Conservation (phyloP, 1,140 invertebrate genomes). For the Macrobrachium nipponense region DNA sequence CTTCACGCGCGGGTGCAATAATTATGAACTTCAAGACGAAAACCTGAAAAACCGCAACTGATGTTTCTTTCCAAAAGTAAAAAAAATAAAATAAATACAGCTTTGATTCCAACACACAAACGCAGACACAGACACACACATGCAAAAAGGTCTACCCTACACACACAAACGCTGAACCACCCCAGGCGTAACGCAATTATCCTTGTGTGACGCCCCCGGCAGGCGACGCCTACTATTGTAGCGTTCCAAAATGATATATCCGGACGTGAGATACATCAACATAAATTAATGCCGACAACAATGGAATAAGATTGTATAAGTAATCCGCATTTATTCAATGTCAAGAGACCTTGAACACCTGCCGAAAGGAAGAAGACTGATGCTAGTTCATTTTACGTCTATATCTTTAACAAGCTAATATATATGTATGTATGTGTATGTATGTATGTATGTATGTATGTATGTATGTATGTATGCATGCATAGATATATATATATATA, state of each 20-base stretch:
- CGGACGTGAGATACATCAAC: too few species aligned
- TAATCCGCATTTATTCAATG: too few species aligned
- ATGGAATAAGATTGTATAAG: too few species aligned
- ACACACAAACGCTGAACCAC: neutral
- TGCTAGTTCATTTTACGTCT: too few species aligned
- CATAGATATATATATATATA: slow-evolving; percentile 18
- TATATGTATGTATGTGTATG: neutral
- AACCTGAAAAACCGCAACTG: too few species aligned
- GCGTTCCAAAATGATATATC: too few species aligned
- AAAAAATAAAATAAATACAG: neutral
- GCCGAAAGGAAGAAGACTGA: too few species aligned
- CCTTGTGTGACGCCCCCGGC: neutral
- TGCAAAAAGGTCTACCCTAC: neutral
- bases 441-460: slow-evolving; percentile 7
- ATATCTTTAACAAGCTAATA: neutral
- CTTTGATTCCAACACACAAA: neutral
- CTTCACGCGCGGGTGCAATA: too few species aligned
- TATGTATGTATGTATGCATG: neutral
- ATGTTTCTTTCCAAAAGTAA: too few species aligned
- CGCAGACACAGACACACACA: neutral
- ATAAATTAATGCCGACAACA: too few species aligned
- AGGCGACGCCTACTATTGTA: neutral
- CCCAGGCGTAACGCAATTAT: neutral
- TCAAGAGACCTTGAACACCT: too few species aligned
- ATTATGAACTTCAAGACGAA: too few species aligned